Evolutionary conservation across 2,888 invertebrate species (phyloP), one percentile per base, ranked within the genome.

Genomic region (Ceratothoa steindachneri): DNA sequence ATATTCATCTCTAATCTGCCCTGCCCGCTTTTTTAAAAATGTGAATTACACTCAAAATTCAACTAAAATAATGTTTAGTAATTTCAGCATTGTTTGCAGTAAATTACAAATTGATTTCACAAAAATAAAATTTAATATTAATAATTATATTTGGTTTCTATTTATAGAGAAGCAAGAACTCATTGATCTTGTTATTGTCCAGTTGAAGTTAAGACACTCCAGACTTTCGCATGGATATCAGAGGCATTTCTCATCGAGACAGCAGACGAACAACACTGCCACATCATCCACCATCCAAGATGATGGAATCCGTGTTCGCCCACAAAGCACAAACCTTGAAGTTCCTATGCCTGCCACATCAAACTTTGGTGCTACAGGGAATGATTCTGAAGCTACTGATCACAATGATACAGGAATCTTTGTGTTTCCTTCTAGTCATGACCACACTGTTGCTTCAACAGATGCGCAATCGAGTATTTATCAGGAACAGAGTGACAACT

Each of bases 301-400:
- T 53, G 76, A 76, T 31, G 76, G 78, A 22, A 79, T 79, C 12
- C 52, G 78, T 7, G 73, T 78, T 51, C 53, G 24, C 12, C 2
- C 60, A 22, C 27, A 24, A 24, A 60, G 27, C 24, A 60, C 60
- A 24, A 15, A 41, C 41, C 41, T 41, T 41, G 41, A 15, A 41
- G 15, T 15, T 41, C 5, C 5, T 41, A 15, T 15, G 5, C 15
- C 41, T 41, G 41, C 41, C 7, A 41, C 15, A 9, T 15, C 5
- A 9, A 41, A 41, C 41, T 15, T 9, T 41, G 41, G 41, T 15
- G n/a, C n/a, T n/a, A n/a, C n/a, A n/a, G n/a, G n/a, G n/a, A n/a
- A 24, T n/a, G 68, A 71, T 28, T 29, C 65, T 24, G 53, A n/a
- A 19, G 71, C 52, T 19, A 66, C 65, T 65, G 72, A 73, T 55